These are phyloP conservation scores for Achroia grisella DNA, from an alignment of 1,140 invertebrate species.

Conservation along the genomic window DNA sequence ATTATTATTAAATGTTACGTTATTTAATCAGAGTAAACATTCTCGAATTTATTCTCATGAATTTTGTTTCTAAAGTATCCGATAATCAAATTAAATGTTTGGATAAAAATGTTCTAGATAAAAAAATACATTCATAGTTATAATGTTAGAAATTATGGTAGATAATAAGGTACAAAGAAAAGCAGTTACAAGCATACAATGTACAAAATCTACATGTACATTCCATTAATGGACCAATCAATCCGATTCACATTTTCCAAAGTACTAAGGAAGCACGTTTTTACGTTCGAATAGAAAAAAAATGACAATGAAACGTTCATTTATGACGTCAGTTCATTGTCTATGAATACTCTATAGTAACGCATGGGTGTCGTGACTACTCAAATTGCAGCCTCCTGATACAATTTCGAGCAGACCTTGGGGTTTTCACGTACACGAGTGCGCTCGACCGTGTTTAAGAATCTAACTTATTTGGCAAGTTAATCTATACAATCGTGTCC, in stretches of 20 bases:
- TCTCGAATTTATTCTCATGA: too few relatives aligned
- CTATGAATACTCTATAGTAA: slow-evolving; percentile 7
- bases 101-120: too few relatives aligned
- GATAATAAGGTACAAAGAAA: not conserved
- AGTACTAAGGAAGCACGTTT: not conserved
- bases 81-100: too few relatives aligned
- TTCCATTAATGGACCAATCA: not conserved
- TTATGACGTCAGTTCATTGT: slow-evolving; percentile 29
- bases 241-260: not conserved
- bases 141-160: too few relatives aligned
- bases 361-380: slow-evolving; percentile 10
- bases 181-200: not conserved
- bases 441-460: not conserved
- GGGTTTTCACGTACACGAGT: slow-evolving; percentile 29
- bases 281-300: slow-evolving; percentile 7
- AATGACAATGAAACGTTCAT: slow-evolving; percentile 7
- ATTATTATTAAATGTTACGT: too few relatives aligned
- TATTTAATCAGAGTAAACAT: too few relatives aligned
- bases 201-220: not conserved
- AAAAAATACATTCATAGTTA: too few relatives aligned
- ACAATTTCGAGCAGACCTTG: slow-evolving; percentile 58
- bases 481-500: not conserved
- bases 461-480: not conserved
- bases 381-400: slow-evolving; percentile 32
- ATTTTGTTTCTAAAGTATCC: too few relatives aligned